These are phyloP conservation scores for Paramacrobiotus metropolitanus DNA, from an alignment of 1,140 invertebrate species.

Conservation along the genomic window DNA sequence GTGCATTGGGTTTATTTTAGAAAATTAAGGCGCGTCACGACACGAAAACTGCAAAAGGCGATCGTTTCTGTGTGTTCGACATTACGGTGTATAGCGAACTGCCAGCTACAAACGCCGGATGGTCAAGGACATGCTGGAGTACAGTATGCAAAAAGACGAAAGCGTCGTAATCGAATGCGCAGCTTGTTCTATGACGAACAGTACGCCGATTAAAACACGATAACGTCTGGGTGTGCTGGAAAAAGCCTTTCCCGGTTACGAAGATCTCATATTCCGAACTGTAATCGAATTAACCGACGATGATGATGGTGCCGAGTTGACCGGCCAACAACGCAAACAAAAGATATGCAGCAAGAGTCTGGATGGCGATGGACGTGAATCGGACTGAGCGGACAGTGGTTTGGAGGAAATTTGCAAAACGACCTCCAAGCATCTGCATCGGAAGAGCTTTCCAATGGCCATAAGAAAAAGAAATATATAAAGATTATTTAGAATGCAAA, in stretches of 20 bases:
- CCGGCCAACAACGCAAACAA: no score
- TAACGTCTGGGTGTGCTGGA: not conserved
- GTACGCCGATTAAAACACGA: not conserved
- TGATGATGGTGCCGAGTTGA: not conserved
- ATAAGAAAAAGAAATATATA: no score
- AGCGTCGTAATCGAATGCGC: not conserved
- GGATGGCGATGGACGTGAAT: not conserved
- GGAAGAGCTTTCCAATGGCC: no score
- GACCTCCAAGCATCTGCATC: not conserved
- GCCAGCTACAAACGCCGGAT: no score
- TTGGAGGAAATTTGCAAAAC: not conserved
- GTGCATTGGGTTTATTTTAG: no score
- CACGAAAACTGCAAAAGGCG: no score
- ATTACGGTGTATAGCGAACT: no score
- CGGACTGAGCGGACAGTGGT: not conserved
- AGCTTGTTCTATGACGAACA: not conserved
- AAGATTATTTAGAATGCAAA: no score
- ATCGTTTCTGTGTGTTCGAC: no score
- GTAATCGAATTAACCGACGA: not conserved
- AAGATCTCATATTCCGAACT: constrained; percentile 2
- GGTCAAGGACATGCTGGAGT: not conserved
- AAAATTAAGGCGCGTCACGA: no score
- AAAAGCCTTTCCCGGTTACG: not conserved
- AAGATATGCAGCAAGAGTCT: not conserved
- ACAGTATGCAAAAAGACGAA: not conserved